Base-by-base conservation (phyloP, 2,888 invertebrate species). In the Scaptomyza parva region DNA sequence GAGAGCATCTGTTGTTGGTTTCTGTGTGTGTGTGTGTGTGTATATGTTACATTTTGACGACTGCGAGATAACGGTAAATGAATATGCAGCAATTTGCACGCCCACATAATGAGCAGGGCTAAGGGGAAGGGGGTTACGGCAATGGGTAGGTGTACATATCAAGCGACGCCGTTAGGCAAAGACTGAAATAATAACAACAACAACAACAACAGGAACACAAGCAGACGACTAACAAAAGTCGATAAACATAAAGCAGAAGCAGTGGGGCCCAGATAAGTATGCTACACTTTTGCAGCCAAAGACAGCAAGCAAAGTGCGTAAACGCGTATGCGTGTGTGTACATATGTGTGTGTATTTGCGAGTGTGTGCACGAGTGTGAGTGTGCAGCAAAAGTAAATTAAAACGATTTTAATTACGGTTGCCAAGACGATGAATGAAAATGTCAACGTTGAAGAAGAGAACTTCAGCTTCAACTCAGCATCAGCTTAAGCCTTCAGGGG, bases 381-480 rank as follows among this genome's bases (percentile, higher is more conserved):
- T 72, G 81, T 69, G 73, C 60, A 71, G 85, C 57, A 84, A 77
- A 77, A 88, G 87, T 86, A 89, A 89, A 88, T 88, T 89, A 88
- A 88, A 88, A 85, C 85, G 87, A 88, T 88, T 88, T 88, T 88
- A 88, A 88, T 88, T 89, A 88, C 89, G 89, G 89, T 86, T 89
- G 81, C 89, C 85, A 82, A 76, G 88, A 78, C 88, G 87, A 85
- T 85, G 89, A 89, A 88, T 88, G 83, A 76, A 85, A 88, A 89
- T 88, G 89, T 89, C 88, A 89, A 89, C 86, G 74, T 58, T 35
- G 51, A 45, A 51, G 41, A 11, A 58, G n/a, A n/a, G n/a, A n/a
- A n/a, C n/a, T n/a, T n/a, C n/a, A n/a, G 33, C 30, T 54, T 20
- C 50, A 57, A 60, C 63, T n/a, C n/a, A 61, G 37, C 30, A 55